Evolutionary conservation across 2,888 invertebrate genomes (phyloP), one percentile per base, ranked within the genome.

Genomic region (Trachelus tabidus): DNA sequence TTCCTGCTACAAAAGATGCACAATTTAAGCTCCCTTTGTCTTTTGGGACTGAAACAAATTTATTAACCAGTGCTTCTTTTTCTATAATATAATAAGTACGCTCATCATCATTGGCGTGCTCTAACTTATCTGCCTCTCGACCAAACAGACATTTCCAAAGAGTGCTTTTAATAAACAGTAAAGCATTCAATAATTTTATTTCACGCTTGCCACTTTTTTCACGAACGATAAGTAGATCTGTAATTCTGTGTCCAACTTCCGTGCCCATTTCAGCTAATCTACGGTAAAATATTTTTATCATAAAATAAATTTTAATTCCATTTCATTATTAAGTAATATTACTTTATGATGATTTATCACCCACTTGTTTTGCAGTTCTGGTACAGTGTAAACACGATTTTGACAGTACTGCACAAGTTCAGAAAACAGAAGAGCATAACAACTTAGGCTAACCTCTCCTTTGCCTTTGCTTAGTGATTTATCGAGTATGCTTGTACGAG

Each of bases 371-470:
- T 99, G 98, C 73, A 99, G 93, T 91, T 99, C 98, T n/a, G 97
- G 96, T 56, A 99, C 97, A 15, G 98, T 98, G 89, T 97, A 97
- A 12, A 98, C 98, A 86, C 97, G 95, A 93, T 97, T 98, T 93
- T 99, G 99, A 89, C 98, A 98, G 92, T 99, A 99, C 91, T 99
- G 98, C 1, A 99, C 98, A 81, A 99, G 96, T 94, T 99, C 99
- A 33, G 99, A 98, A 92, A 99, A 99, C 78, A 99, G 93, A 75
- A 99, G 93, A 1, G 99, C 98, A 92, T 97, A 99, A 86, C 98
- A 96, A 85, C 97, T 97, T 76, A 98, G 92, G 75, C 98, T 98
- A 78, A 98, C 96, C 93, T 98, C 98, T 30, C 96, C 96, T 92
- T 97, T 98, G 11, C 98, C 98, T 92, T 97, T 97, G 85, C 97